Evolutionary conservation across 1,140 invertebrate genomes (phyloP), one percentile per base, ranked within the genome.

Genomic region (Holotrichia oblita): DNA sequence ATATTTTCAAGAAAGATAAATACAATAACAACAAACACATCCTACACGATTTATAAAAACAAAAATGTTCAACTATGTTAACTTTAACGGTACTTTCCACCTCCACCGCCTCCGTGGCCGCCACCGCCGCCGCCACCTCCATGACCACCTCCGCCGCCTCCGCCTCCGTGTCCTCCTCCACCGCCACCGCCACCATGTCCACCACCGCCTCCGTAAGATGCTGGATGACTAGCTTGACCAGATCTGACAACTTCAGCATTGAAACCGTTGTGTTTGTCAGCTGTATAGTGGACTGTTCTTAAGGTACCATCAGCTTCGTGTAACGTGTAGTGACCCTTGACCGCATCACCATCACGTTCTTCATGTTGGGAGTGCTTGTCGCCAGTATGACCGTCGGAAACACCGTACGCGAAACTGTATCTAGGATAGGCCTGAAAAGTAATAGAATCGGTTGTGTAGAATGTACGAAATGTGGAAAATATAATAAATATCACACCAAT

Each of bases 351-450:
- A 73, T 84, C 81, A 78, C 84, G 85, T 73, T 84, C 85, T 75
- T 86, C 85, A 84, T 85, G 86, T 81, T 86, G 85, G 34, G 83
- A 81, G 74, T 93, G 93, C 69, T 91, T 89, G 82, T 93, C 92
- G 80, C 93, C 92, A 34, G 91, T 94, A 85, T 92, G 90, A 42
- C 90, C 89, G 84, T 94, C 93, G 81, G 92, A 89, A 9, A 94
- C 92, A 9, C 91, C 91, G 83, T 94, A 94, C 82, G 91, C 93
- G 83, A 93, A 94, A 80, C 90, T 90, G 86, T 94, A 94, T 69
- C 61, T 69, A 3, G 61, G 61, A 69, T 69, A 69, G 10, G 61
- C 61, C 61, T 69, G 7, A 4, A 34, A 4, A 34, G 4, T 34
- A 34, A 34, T 48, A 48, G 7, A 48, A 48, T 14, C 7, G 10